phyloP scores from a whole-genome alignment of 2,113 vertebrate genomes.

The Menura novaehollandiae region DNA sequence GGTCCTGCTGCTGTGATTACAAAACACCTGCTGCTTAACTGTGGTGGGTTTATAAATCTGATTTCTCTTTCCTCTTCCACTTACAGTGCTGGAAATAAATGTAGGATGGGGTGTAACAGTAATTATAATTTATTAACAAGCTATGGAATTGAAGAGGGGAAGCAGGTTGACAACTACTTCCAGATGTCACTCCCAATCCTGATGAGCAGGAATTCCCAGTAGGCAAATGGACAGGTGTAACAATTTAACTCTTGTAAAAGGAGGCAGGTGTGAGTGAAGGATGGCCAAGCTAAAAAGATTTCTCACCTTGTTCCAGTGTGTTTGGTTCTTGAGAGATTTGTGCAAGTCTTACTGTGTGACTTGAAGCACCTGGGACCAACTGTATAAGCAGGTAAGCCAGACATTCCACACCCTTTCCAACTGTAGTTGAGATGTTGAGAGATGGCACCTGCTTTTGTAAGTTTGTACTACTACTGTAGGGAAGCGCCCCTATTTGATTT shows the following conservation, averaged over 20 bases:
- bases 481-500: neutral
- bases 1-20: neutral
- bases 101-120: neutral
- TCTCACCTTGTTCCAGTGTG: neutral
- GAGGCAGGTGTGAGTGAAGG: neutral
- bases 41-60: neutral
- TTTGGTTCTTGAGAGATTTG: neutral
- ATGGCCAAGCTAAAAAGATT: neutral
- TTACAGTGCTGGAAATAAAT: neutral
- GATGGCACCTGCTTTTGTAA: neutral
- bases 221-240: neutral
- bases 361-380: neutral
- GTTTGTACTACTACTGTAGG: neutral
- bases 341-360: fast-evolving
- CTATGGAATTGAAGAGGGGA: neutral
- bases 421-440: neutral
- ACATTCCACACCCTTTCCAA: neutral
- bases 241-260: neutral
- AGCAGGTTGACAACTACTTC: neutral
- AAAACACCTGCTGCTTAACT: neutral
- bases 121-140: neutral
- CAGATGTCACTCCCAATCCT: neutral
- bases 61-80: neutral
- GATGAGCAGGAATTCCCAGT: neutral
- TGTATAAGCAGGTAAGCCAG: neutral